A percentile compares a stretch with the other conserved stretches of the same genome.
Conservation (phyloP, 2,113 vertebrate genomes). For the Hippolais icterina region DNA sequence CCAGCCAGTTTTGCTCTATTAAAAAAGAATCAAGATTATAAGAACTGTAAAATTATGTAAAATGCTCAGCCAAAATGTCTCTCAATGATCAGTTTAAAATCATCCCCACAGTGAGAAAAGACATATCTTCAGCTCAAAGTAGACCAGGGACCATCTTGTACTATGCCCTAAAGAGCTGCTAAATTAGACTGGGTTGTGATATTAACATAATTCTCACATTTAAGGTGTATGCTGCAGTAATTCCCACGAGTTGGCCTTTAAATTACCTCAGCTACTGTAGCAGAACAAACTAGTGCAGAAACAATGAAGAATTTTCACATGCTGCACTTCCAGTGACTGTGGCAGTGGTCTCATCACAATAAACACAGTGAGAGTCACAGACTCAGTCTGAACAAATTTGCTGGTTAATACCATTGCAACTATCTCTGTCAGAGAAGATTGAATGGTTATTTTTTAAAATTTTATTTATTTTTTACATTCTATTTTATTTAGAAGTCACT, state of each 20-base stretch:
- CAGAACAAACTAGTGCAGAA: not conserved
- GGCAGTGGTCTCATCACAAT: not conserved
- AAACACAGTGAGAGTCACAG: not conserved
- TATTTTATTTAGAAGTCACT: slow-evolving; percentile 31
- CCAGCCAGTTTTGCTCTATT: not conserved
- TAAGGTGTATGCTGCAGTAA: not conserved
- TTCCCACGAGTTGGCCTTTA: not conserved
- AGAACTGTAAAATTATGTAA: not conserved
- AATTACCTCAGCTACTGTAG: slow-evolving; percentile 15
- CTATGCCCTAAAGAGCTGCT: not conserved
- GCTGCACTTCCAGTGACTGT: slow-evolving; percentile 17
- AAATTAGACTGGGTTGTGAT: not conserved
- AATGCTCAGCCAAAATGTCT: not conserved
- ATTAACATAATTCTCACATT: not conserved
- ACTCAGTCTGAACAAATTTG: slow-evolving; percentile 8
- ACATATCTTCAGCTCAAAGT: not conserved
- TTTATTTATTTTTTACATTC: not conserved
- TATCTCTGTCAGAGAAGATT: not conserved
- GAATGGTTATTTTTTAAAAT: not conserved
- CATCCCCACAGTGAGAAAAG: not conserved
- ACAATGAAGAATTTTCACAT: slow-evolving; percentile 36
- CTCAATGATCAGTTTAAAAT: not conserved
- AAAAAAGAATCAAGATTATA: not conserved
- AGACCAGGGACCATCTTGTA: not conserved
- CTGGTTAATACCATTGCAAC: not conserved